These are phyloP conservation scores for Camponotus fellah DNA, from an alignment of 2,888 invertebrate species.

Conservation along the genomic window DNA sequence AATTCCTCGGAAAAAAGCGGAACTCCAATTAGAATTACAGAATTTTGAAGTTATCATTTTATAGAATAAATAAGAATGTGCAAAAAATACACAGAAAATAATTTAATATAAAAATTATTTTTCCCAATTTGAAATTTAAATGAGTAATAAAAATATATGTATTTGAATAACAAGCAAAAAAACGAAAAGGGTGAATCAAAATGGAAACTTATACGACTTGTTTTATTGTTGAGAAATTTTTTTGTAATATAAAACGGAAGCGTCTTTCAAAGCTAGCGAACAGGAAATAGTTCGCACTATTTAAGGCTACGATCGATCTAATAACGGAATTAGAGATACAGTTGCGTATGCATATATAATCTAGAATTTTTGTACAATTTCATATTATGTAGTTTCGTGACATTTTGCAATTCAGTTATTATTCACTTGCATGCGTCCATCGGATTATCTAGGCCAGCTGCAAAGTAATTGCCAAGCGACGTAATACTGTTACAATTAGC, in stretches of 20 bases:
- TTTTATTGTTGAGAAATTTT: background rate
- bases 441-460: conserved; percentile 61
- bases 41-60: background rate
- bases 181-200: too few species aligned
- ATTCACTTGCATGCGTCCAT: conserved; percentile 56
- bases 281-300: background rate
- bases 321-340: background rate
- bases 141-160: background rate
- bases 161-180: background rate
- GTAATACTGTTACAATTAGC: conserved; percentile 66
- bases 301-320: background rate
- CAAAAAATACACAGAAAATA: background rate
- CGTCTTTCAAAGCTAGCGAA: background rate
- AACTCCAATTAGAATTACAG: background rate
- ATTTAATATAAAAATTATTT: background rate
- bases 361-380: background rate
- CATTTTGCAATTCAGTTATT: background rate
- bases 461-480: conserved; percentile 62
- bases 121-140: background rate
- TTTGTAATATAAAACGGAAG: background rate
- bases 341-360: background rate
- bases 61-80: background rate
- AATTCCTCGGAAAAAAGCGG: background rate
- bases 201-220: background rate
- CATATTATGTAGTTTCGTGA: background rate